These are phyloP conservation scores for Ianthella basta DNA, from an alignment of 37 sponge, comb jelly and placozoan genomes.

Conservation along the genomic window DNA sequence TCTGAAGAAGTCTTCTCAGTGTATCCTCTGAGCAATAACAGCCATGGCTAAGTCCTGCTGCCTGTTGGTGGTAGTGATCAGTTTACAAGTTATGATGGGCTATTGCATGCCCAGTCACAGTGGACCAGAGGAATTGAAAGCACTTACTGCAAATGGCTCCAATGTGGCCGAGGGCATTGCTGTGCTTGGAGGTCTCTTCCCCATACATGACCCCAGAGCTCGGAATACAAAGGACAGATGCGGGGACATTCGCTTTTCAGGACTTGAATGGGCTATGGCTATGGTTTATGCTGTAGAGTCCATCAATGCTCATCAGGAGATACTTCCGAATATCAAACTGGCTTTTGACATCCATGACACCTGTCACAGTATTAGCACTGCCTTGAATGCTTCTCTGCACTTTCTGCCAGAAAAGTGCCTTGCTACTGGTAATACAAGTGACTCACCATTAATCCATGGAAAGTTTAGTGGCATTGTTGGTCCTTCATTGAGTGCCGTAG, in stretches of 20 bases:
- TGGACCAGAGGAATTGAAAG: no score
- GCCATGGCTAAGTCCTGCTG: no score
- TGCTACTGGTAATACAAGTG: no score
- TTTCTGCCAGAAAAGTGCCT: not conserved
- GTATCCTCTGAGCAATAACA: no score
- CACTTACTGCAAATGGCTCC: no score
- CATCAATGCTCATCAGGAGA: slow-evolving; percentile 46
- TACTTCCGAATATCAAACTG: slow-evolving; percentile 54
- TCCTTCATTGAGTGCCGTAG: slow-evolving; percentile 59
- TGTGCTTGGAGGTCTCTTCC: slow-evolving; percentile 70
- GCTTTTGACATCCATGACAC: slow-evolving; percentile 76
- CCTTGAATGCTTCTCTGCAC: slow-evolving; percentile 50
- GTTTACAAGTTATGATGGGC: no score
- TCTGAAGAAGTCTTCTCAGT: no score
- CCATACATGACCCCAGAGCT: slow-evolving; percentile 41
- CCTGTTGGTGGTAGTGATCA: no score
- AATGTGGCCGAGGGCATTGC: slow-evolving; percentile 20
- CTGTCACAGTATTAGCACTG: slow-evolving; percentile 43
- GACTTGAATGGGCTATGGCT: slow-evolving; percentile 63
- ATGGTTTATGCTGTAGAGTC: slow-evolving; percentile 62
- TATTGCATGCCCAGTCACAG: no score
- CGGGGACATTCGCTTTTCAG: not conserved
- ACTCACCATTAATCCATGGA: not conserved
- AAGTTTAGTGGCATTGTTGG: slow-evolving; percentile 68
- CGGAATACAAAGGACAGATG: not conserved